A percentile compares a stretch with the other conserved stretches of the same genome.
These are phyloP conservation scores for Nilaparvata lugens DNA, from an alignment of 1,140 invertebrate species.

Conservation along the genomic window DNA sequence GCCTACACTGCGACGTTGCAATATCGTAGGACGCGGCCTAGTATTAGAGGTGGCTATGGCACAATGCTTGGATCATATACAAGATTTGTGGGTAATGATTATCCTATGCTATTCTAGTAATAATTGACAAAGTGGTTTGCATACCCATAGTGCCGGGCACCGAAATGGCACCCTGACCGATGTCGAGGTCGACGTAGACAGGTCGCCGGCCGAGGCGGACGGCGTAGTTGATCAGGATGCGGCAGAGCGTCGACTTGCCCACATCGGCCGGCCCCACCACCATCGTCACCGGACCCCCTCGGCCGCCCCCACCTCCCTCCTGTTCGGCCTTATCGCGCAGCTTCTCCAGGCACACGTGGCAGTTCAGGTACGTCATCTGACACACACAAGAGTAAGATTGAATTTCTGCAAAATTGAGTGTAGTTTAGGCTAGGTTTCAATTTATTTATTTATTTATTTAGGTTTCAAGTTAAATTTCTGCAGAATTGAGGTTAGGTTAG, in stretches of 20 bases:
- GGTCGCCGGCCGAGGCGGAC: slow-evolving; percentile 76
- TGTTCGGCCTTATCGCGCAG: slow-evolving; percentile 68
- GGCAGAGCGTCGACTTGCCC: slow-evolving; percentile 88
- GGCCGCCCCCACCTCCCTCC: slow-evolving; percentile 60
- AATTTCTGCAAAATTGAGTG: too few relatives aligned
- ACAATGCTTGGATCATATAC: not conserved
- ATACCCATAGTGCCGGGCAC: slow-evolving; percentile 83
- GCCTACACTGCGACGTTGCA: too few relatives aligned
- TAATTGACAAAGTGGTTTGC: slow-evolving; percentile 18
- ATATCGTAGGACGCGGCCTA: too few relatives aligned
- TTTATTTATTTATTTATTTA: not conserved
- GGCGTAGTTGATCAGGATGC: slow-evolving; percentile 88
- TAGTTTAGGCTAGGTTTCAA: too few relatives aligned
- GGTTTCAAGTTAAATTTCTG: too few relatives aligned
- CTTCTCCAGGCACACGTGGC: slow-evolving; percentile 87
- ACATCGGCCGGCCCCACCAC: slow-evolving; percentile 92
- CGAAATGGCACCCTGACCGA: slow-evolving; percentile 88
- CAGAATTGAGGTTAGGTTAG: too few relatives aligned
- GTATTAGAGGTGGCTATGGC: not conserved
- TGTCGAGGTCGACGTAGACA: slow-evolving; percentile 92
- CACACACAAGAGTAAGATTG: too few relatives aligned
- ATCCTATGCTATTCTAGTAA: not conserved
- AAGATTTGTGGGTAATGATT: not conserved
- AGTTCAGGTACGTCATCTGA: slow-evolving; percentile 73
- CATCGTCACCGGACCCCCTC: slow-evolving; percentile 74